Conservation (phyloP, 1,140 invertebrate genomes). For the Tetraneura akinire region DNA sequence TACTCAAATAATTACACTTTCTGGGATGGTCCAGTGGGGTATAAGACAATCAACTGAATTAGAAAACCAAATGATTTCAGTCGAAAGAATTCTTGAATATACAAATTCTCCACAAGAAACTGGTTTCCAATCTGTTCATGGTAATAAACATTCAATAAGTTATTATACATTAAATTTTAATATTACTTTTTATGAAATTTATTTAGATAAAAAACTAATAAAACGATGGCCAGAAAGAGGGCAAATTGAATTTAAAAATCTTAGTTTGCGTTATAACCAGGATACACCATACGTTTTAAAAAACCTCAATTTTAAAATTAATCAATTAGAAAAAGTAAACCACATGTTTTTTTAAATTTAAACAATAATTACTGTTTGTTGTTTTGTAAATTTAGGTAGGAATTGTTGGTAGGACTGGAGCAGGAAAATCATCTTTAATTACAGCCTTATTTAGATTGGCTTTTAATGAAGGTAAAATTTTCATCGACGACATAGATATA, state of each 20-base stretch:
- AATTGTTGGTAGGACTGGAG: constrained; percentile 83
- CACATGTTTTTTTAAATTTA: neutral
- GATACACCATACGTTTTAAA: constrained; percentile 62
- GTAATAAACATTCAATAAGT: constrained; percentile 59
- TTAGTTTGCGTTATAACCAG: constrained; percentile 64
- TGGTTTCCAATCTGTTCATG: constrained; percentile 58
- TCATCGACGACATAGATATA: constrained; percentile 72
- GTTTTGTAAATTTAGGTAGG: constrained; percentile 62
- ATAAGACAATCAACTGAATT: constrained; percentile 62
- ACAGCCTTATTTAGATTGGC: constrained; percentile 77
- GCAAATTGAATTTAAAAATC: constrained; percentile 67
- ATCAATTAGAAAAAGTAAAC: constrained; percentile 64
- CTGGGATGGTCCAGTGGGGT: constrained; percentile 82
- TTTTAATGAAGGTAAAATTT: constrained; percentile 64
- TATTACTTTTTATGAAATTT: constrained; percentile 54
- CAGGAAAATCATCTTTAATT: constrained; percentile 89
- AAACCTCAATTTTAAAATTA: constrained; percentile 63
- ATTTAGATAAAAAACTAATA: constrained; percentile 64
- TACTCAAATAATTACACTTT: constrained; percentile 78
- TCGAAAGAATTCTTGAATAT: constrained; percentile 78
- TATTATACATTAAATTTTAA: neutral
- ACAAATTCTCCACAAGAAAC: constrained; percentile 67
- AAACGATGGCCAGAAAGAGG: constrained; percentile 72
- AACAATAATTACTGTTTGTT: too few relatives aligned
- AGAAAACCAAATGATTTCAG: constrained; percentile 75